Percentiles rank a stretch among this genome's conserved stretches.
phyloP scores from a whole-genome alignment of 2,888 invertebrate genomes.

The Perdita meconis region DNA sequence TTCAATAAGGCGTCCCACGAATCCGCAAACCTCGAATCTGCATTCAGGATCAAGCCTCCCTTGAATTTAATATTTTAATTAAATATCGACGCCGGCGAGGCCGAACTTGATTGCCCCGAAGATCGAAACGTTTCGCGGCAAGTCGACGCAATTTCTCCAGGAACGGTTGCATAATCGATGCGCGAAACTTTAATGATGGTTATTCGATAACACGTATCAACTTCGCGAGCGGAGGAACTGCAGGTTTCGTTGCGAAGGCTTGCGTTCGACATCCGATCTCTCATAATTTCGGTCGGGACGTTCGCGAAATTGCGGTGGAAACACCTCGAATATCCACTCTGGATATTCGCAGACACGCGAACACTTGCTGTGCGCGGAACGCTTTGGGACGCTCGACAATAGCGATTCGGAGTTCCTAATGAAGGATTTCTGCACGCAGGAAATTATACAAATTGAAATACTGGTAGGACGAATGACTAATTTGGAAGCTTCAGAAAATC shows the following conservation, averaged over 20 bases:
- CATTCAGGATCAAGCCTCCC: neutral
- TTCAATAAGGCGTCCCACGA: neutral
- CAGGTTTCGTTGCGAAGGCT: neutral
- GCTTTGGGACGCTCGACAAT: too few relatives aligned
- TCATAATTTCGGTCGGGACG: neutral
- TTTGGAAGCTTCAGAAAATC: too few relatives aligned
- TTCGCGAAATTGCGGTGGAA: constrained; percentile 2
- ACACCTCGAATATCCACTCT: neutral
- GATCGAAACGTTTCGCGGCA: neutral
- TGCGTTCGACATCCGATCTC: neutral
- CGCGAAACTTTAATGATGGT: constrained; percentile 10
- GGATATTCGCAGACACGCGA: too few relatives aligned
- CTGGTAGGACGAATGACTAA: too few relatives aligned
- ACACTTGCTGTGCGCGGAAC: too few relatives aligned
- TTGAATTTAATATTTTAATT: neutral
- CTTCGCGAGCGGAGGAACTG: neutral
- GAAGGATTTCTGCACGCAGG: too few relatives aligned
- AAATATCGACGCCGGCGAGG: neutral
- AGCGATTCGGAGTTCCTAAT: too few relatives aligned
- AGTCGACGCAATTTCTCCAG: neutral
- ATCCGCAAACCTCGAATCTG: neutral
- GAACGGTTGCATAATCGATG: constrained; percentile 18
- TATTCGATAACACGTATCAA: constrained; percentile 20
- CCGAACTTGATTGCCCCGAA: neutral
- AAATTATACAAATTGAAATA: too few relatives aligned